A percentile compares a stretch with the other conserved stretches of the same genome.
Evolutionary conservation across 2,888 invertebrate species (phyloP).

Genomic region (Caenorhabditis plicata): DNA sequence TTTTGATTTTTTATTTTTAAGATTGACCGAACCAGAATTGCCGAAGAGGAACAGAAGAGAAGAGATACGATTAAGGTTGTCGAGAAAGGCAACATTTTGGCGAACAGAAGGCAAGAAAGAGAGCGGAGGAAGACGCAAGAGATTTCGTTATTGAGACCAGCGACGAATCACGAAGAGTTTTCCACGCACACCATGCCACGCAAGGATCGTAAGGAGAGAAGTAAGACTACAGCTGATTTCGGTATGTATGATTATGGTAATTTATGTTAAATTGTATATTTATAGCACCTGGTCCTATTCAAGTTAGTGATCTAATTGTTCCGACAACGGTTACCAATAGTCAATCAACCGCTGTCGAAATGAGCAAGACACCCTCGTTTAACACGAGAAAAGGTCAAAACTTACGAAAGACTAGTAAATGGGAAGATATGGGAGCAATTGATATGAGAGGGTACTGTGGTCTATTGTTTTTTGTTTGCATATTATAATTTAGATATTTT

Average conservation of each 20-base stretch:
- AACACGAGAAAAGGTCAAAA: constrained; percentile 73
- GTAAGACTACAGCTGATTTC: constrained; percentile 46
- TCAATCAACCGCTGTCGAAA: constrained; percentile 25
- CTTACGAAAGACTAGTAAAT: constrained; percentile 45
- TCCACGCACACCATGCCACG: constrained; percentile 46
- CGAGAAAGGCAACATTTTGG: constrained; percentile 84
- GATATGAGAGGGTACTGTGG: constrained; percentile 67
- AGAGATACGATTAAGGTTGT: constrained; percentile 78
- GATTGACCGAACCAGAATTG: constrained; percentile 68
- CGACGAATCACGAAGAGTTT: constrained; percentile 37
- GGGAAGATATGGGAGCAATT: constrained; percentile 59
- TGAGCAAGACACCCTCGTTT: constrained; percentile 82
- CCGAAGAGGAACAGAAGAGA: constrained; percentile 77
- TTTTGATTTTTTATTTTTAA: constrained; percentile 2
- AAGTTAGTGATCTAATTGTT: constrained; percentile 14
- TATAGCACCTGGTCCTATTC: constrained; percentile 20
- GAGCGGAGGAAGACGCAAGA: constrained; percentile 68
- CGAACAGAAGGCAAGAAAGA: constrained; percentile 78
- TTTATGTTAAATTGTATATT: background rate
- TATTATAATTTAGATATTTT: too few species aligned
- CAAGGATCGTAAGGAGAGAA: constrained; percentile 44
- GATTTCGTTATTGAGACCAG: constrained; percentile 41
- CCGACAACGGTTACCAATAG: constrained; percentile 8
- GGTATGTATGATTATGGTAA: constrained; percentile 5
- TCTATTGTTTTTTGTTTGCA: too few species aligned